phyloP scores from a whole-genome alignment of 2,113 vertebrate species.

The Nanorana parkeri region DNA sequence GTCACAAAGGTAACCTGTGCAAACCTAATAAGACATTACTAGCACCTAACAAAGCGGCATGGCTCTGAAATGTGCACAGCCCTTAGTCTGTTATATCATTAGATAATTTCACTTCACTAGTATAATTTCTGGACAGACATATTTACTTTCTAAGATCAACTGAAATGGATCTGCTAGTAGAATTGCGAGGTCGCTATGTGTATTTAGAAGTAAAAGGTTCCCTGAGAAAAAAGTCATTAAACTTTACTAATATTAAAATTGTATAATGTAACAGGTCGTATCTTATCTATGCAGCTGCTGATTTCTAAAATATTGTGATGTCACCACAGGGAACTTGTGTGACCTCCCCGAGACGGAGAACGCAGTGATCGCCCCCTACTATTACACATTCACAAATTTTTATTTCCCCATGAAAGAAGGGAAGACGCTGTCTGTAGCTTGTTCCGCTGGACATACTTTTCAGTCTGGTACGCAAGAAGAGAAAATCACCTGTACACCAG shows the following conservation, averaged over 20 bases:
- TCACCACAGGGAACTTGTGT: constrained; percentile 21
- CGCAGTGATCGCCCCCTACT: constrained; percentile 48
- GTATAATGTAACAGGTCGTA: neutral
- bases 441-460: constrained; percentile 43
- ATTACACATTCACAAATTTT: constrained; percentile 50
- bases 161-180: neutral
- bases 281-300: neutral
- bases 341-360: constrained; percentile 34
- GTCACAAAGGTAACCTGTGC: too few species aligned
- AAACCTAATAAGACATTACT: too few species aligned
- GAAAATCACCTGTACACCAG: constrained; percentile 31
- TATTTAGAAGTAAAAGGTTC: neutral
- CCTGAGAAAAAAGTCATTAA: neutral
- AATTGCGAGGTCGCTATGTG: neutral
- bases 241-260: too few species aligned
- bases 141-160: neutral
- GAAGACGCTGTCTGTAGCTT: constrained; percentile 34
- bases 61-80: too few species aligned
- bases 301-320: neutral
- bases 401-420: constrained; percentile 55
- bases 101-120: too few species aligned
- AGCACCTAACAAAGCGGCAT: too few species aligned
- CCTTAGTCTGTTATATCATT: too few species aligned
- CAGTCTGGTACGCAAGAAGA: constrained; percentile 50
- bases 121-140: too few species aligned